These are phyloP conservation scores for Artibeus jamaicensis DNA, from an alignment of 2,797 vertebrate species.

Conservation along the genomic window DNA sequence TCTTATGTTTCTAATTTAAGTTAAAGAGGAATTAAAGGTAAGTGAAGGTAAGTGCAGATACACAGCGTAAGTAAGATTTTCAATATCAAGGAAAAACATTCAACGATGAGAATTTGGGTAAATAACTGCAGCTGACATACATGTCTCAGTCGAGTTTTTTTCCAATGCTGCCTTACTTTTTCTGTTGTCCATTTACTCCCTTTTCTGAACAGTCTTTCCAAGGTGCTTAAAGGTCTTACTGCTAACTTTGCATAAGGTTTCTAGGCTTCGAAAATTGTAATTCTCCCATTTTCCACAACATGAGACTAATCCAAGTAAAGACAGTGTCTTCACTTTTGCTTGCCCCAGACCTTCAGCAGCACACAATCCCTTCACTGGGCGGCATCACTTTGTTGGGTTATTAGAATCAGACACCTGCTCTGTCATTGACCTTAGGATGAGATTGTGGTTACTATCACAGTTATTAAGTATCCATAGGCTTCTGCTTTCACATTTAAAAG, in stretches of 20 bases:
- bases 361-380: not conserved
- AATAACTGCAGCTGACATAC: not conserved
- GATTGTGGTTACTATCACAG: not conserved
- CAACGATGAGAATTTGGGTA: not conserved
- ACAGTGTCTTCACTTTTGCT: not conserved
- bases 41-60: conserved; percentile 82
- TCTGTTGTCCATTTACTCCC: not conserved
- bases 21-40: conserved; percentile 77
- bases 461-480: not conserved
- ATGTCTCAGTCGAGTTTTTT: not conserved
- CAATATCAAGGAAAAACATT: not conserved
- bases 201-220: not conserved
- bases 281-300: not conserved
- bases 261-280: not conserved
- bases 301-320: not conserved
- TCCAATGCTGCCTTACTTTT: not conserved
- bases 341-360: not conserved
- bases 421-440: not conserved
- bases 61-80: not conserved
- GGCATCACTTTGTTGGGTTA: not conserved
- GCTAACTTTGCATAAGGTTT: not conserved
- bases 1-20: conserved; percentile 75
- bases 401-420: not conserved
- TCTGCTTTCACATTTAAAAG: not conserved
- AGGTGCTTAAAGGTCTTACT: not conserved